Evolutionary conservation across 2,888 invertebrate genomes (phyloP), one percentile per base, ranked within the genome.

Genomic region (Drosophila nigricruria): DNA sequence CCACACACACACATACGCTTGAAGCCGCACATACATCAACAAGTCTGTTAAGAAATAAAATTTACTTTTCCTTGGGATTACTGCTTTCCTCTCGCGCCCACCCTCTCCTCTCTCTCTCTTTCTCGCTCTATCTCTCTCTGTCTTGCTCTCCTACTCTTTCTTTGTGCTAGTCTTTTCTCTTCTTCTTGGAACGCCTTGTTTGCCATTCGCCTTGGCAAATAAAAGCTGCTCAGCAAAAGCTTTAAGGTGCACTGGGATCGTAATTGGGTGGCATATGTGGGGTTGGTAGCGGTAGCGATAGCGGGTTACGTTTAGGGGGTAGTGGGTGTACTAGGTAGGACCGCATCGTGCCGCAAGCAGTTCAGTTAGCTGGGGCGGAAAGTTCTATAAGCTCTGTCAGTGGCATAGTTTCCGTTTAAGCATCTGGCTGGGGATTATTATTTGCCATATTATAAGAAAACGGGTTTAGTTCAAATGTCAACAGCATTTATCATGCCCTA

Each of bases 361-460:
- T 88, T 86, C 73, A 85, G 69, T 54, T 71, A 75, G 82, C 81
- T 83, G 86, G 77, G 89, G 81, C 89, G 87, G 87, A 85, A 86
- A 84, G 88, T 76, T 88, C 83, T 73, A 81, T 85, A 88, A 85
- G 84, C 89, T 73, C 89, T 86, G 89, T 85, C 84, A 88, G 84
- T 85, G 89, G 84, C 84, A 85, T 85, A 85, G 84, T 85, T 85
- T 85, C 74, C 81, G 69, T 80, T 71, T 74, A 86, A 87, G 85
- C 79, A 83, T 87, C 87, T 86, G 82, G 77, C 88, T 77, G 74
- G 79, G 84, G 89, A 85, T 85, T 88, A 85, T 85, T 88, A 87
- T 88, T 88, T 88, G 87, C 89, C 84, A 85, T 89, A 86, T 86
- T 87, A 83, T 79, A 88, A 68, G 87, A 83, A 84, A 89, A 86